These are phyloP conservation scores for Tolypeutes matacus DNA, from an alignment of 2,797 vertebrate genomes.

Conservation along the genomic window DNA sequence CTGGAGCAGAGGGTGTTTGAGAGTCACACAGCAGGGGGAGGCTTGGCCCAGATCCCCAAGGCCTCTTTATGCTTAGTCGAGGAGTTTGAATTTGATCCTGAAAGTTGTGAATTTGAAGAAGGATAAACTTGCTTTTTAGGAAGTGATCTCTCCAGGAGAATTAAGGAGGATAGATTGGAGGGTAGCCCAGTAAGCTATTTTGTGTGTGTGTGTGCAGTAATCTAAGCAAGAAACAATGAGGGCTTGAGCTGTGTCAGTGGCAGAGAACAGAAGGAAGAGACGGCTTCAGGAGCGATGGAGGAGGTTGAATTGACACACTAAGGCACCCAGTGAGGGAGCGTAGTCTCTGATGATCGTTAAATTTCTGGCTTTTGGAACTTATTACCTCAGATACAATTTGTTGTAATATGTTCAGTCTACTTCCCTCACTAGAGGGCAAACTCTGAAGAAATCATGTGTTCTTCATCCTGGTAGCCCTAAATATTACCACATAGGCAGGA, in stretches of 20 bases:
- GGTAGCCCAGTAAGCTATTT: not conserved
- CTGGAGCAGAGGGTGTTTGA: not conserved
- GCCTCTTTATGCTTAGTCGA: not conserved
- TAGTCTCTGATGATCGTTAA: not conserved
- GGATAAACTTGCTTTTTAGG: conserved; percentile 27
- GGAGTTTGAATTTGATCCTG: conserved; percentile 15
- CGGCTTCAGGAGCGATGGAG: not conserved
- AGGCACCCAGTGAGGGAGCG: not conserved
- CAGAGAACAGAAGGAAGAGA: not conserved
- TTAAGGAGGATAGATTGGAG: not conserved
- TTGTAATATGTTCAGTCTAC: not conserved
- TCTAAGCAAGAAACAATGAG: not conserved
- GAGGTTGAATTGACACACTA: not conserved
- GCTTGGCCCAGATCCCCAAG: not conserved
- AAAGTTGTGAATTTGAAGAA: conserved; percentile 42
- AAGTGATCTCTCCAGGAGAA: conserved; percentile 3
- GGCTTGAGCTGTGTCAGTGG: not conserved
- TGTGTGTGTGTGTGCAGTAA: not conserved
- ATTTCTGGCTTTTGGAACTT: not conserved
- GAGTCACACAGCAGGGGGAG: not conserved
- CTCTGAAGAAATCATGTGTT: not conserved
- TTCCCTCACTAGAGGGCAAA: not conserved
- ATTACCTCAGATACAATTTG: not conserved
- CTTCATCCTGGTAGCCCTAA: not conserved
- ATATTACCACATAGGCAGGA: not conserved